Evolutionary conservation across 2,797 vertebrate species (phyloP).

Genomic region (Onychomys leucogaster): DNA sequence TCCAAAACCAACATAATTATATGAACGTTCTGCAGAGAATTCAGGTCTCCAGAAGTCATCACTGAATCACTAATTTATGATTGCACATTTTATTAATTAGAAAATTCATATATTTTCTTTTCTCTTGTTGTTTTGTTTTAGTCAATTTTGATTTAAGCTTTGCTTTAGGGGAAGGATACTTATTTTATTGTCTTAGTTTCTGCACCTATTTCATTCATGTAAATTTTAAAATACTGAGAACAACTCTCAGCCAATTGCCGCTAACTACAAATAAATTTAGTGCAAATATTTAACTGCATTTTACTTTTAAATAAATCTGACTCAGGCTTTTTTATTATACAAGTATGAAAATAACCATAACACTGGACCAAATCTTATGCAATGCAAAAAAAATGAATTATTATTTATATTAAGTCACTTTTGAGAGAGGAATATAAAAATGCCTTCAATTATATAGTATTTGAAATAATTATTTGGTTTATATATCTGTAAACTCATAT

Average conservation of each 20-base stretch:
- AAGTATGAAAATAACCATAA: neutral
- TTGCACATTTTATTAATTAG: neutral
- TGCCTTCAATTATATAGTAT: neutral
- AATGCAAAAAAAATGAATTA: neutral
- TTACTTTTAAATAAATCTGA: neutral
- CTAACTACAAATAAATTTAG: neutral
- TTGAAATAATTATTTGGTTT: neutral
- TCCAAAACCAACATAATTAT: accelerated
- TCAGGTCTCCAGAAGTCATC: neutral
- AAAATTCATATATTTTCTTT: neutral
- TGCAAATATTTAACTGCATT: neutral
- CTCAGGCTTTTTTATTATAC: neutral
- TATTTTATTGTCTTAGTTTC: neutral
- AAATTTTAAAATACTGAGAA: neutral
- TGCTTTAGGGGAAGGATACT: neutral
- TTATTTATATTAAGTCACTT: neutral
- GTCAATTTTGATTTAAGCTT: neutral
- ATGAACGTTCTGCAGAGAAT: neutral
- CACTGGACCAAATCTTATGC: neutral
- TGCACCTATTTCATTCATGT: neutral
- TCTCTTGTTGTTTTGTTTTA: neutral
- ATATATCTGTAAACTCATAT: neutral
- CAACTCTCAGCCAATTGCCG: neutral
- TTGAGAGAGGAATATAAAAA: neutral
- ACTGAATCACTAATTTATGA: neutral